Base-by-base conservation (phyloP, 2,113 vertebrate species). In the Mionectes macconnelli region DNA sequence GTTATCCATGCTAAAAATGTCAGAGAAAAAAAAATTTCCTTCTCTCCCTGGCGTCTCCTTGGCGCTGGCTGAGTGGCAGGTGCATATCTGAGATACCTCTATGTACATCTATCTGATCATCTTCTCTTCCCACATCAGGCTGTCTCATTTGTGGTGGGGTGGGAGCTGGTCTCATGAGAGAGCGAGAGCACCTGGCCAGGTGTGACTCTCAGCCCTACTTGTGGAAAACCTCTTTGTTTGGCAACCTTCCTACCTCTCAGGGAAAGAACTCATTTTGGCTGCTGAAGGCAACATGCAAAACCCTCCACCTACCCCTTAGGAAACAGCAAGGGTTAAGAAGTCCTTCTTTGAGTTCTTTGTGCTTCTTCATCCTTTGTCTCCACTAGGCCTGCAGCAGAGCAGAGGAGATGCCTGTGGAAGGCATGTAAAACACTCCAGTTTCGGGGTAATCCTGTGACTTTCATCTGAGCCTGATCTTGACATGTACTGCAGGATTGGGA, bases 1-100 rank as follows among this genome's bases (percentile, higher is more conserved):
- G n/a, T 83, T 89, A 96, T 83, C 85, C 89, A 67, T 0, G 15
- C 67, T 75, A 88, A 88, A 96, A 96, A 96, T 80, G 70, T 85
- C 79, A 85, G 67, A 76, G 40, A 81, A 63, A 90, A 78, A 92
- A 94, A 95, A 93, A 9, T 59, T 93, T 89, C 35, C 78, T 80
- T 68, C 42, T 70, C n/a, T 87, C 67, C 30, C 27, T 0, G 94
- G 96, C 93, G 95, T 90, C 95, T 95, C 55, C 42, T 20, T 91
- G 95, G 82, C 94, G 93, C 94, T 90, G 91, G 30, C 50, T 86
- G 93, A 83, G 75, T 25, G 22, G 87, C 93, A 97, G 91, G 93
- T 96, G 91, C 89, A 94, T 96, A 81, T 96, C 96, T 96, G 84
- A 89, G 91, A 97, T 96, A 85, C 72, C 27, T 95, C 52, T 37